A percentile compares a stretch with the other conserved stretches of the same genome.
These are phyloP conservation scores for Drosophila subquinaria DNA, from an alignment of 2,888 invertebrate species.

Conservation along the genomic window DNA sequence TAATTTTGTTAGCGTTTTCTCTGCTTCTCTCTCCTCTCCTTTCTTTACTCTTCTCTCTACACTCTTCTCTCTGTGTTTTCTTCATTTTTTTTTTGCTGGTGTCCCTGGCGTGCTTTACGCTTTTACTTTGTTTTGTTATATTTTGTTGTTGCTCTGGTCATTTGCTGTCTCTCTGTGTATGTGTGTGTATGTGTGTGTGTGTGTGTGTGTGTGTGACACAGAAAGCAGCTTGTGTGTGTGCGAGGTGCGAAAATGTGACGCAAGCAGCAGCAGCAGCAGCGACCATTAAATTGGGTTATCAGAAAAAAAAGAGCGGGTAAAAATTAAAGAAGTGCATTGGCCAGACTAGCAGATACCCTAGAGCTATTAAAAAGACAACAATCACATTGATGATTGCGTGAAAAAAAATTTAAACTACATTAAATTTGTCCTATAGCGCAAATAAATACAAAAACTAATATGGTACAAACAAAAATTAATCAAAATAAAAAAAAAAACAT, in stretches of 20 bases:
- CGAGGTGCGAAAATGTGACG: constrained; percentile 77
- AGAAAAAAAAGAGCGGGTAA: constrained; percentile 21
- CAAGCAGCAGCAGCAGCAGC: constrained; percentile 66
- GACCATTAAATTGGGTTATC: constrained; percentile 75
- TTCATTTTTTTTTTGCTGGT: constrained; percentile 34
- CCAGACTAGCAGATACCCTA: constrained; percentile 25
- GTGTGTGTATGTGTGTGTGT: constrained; percentile 34
- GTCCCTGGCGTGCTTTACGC: constrained; percentile 54
- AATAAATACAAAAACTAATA: no score
- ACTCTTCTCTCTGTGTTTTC: neutral
- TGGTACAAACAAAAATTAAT: no score
- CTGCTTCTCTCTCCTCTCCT: constrained; percentile 18
- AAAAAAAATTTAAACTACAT: no score
- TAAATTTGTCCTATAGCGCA: no score
- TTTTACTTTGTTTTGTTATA: constrained; percentile 35
- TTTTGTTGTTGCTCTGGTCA: constrained; percentile 28
- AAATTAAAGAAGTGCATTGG: neutral
- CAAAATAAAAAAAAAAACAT: no score
- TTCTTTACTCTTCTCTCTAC: constrained; percentile 1
- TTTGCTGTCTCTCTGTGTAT: constrained; percentile 28
- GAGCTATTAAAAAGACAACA: no score
- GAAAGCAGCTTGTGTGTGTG: constrained; percentile 63
- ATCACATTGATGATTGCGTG: no score
- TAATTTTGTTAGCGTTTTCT: constrained; percentile 75
- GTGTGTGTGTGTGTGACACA: constrained; percentile 68